These are phyloP conservation scores for Pandion haliaetus DNA, from an alignment of 2,113 vertebrate species.

Conservation along the genomic window DNA sequence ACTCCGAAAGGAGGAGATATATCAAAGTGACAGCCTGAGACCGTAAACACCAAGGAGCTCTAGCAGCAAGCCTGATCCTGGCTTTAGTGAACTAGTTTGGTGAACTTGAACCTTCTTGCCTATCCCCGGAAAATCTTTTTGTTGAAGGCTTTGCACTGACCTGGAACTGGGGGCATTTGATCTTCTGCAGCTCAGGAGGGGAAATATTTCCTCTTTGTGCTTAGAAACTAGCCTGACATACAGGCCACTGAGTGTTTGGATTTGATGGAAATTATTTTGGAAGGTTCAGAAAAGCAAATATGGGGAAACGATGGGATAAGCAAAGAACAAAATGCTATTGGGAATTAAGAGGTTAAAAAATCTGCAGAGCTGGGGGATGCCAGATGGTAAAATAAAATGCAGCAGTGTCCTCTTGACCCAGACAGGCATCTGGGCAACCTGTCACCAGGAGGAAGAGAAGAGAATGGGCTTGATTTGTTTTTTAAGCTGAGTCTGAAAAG, in stretches of 20 bases:
- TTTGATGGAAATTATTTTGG: neutral
- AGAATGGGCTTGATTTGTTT: constrained; percentile 20
- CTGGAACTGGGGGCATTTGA: neutral
- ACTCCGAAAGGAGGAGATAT: neutral
- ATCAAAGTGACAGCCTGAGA: neutral
- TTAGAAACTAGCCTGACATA: neutral
- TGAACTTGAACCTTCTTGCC: neutral
- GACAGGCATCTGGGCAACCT: constrained; percentile 20
- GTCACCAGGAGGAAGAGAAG: constrained; percentile 4
- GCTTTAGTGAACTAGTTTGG: neutral
- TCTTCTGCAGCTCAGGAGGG: neutral
- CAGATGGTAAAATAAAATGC: neutral
- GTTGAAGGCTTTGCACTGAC: neutral
- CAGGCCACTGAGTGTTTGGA: neutral
- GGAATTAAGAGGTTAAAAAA: constrained; percentile 8
- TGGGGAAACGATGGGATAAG: neutral
- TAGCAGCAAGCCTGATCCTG: neutral
- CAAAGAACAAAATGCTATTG: neutral
- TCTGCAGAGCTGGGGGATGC: neutral
- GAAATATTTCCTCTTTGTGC: neutral
- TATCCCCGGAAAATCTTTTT: neutral
- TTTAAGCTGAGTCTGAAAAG: neutral
- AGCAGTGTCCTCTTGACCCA: constrained; percentile 12
- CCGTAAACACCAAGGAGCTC: neutral
- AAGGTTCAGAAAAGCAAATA: neutral